phyloP scores from a whole-genome alignment of 1,140 invertebrate genomes.

The Ganaspis sp. region DNA sequence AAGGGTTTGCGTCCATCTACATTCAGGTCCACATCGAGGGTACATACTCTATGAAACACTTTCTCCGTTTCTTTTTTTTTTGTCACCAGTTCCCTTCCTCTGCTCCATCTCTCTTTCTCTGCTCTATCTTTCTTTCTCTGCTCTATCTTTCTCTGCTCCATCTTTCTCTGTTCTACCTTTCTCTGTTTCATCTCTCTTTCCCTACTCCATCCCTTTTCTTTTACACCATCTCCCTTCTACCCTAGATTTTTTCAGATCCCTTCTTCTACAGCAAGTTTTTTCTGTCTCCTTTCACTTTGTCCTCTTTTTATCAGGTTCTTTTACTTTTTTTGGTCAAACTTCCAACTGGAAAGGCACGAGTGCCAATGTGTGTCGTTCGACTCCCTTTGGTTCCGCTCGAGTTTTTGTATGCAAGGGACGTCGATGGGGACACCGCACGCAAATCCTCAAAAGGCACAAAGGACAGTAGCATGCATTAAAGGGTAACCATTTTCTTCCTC shows the following conservation, averaged over 20 bases:
- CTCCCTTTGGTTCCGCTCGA: constrained; percentile 39
- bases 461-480: constrained; percentile 70
- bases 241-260: too few species aligned
- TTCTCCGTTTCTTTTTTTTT: constrained; percentile 47
- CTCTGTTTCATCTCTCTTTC: constrained; percentile 49
- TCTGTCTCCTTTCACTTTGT: too few species aligned
- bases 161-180: constrained; percentile 49
- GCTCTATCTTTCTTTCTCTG: constrained; percentile 45
- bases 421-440: constrained; percentile 55
- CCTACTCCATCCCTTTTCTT: too few species aligned
- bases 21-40: constrained; percentile 54
- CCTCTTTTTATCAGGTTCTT: too few species aligned
- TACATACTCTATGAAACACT: constrained; percentile 54
- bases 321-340: neutral
- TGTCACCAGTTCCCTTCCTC: constrained; percentile 51
- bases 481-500: constrained; percentile 68
- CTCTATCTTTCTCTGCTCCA: constrained; percentile 41
- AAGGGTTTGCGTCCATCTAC: constrained; percentile 42
- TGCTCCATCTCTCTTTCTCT: constrained; percentile 47
- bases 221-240: constrained; percentile 39
- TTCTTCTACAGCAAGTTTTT: too few species aligned
- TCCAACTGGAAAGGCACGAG: constrained; percentile 4
- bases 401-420: constrained; percentile 68
- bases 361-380: neutral
- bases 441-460: constrained; percentile 73